phyloP scores from a whole-genome alignment of 2,888 invertebrate species.

The Sinodicranocentrus sp. region DNA sequence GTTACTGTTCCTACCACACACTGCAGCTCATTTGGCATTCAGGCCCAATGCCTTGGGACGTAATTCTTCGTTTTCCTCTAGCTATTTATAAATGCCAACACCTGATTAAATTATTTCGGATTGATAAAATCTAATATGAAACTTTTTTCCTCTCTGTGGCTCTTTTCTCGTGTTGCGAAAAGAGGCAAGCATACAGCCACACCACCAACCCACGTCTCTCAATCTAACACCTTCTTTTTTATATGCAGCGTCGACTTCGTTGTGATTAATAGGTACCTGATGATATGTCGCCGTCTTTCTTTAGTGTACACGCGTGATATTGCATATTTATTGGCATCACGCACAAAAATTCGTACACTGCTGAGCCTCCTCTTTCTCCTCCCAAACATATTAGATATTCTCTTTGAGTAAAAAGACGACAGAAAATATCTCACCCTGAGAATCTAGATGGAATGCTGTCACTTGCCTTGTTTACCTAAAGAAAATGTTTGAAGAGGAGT shows the following conservation, averaged over 20 bases:
- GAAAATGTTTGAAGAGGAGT: conserved; percentile 7
- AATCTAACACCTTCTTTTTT: conserved; percentile 47
- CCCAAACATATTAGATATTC: conserved; percentile 4
- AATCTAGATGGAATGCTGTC: not conserved
- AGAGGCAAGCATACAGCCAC: conserved; percentile 13
- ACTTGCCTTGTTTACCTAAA: conserved; percentile 36
- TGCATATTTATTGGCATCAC: conserved; percentile 69
- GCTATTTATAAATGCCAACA: conserved; percentile 69
- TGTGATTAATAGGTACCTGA: conserved; percentile 68
- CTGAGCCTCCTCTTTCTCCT: not conserved
- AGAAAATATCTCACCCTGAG: conserved; percentile 4
- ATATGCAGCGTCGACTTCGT: conserved; percentile 43
- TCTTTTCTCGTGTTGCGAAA: conserved; percentile 20
- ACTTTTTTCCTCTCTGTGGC: conserved; percentile 44
- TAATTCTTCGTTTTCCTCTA: conserved; percentile 66
- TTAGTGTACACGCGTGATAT: conserved; percentile 61
- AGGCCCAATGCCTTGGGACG: conserved; percentile 48
- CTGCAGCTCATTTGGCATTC: conserved; percentile 61
- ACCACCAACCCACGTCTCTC: conserved; percentile 29
- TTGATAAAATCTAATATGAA: conserved; percentile 64
- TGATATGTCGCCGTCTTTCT: conserved; percentile 64
- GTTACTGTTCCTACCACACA: not conserved
- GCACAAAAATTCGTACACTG: conserved; percentile 41
- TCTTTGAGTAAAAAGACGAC: conserved; percentile 33
- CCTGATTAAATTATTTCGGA: conserved; percentile 69